Evolutionary conservation across 2,113 vertebrate genomes (phyloP), one percentile per base, ranked within the genome.

Genomic region (Tachysurus fulvidraco): DNA sequence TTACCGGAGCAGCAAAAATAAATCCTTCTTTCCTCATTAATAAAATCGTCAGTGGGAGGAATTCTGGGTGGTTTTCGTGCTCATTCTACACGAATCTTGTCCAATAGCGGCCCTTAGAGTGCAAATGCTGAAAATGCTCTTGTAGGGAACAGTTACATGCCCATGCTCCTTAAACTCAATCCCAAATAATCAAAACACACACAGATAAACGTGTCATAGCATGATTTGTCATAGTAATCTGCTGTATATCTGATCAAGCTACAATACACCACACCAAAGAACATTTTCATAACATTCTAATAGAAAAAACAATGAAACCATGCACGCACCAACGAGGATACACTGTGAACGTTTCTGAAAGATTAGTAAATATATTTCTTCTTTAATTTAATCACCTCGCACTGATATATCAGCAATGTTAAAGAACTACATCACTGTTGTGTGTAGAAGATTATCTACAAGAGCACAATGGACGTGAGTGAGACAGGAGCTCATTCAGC

Each of bases 71-170:
- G 5, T 36, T 85, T 36, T 59, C n/a, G 25, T 12, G 4, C 23
- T 1, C 10, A 5, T 46, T 44, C 54, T n/a, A 23, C 44, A 44
- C 36, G n/a, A 73, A 10, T 73, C 94, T 94, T 94, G 95, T 94
- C 92, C 93, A 94, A 96, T 95, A 96, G 95, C 95, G 95, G 94
- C 95, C 92, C 96, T 91, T 90, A 95, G 91, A 95, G 96, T 95
- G 90, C 90, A 92, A 91, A 89, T 92, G 93, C 93, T 95, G 95
- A 36, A 64, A 88, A 30, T 62, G 41, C 55, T 25, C 12, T 23
- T 73, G n/a, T 25, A 8, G 23, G 2, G 21, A 3, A 14, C 6
- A 79, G 12, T 3, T 6, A 14, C 0, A 50, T 2, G 46, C 46
- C 46, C 46, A 12, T 12, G 0, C 13, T 0, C 6, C 5, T 8